Conservation (phyloP, 2,888 invertebrate species). For the Amphimallon solstitiale region DNA sequence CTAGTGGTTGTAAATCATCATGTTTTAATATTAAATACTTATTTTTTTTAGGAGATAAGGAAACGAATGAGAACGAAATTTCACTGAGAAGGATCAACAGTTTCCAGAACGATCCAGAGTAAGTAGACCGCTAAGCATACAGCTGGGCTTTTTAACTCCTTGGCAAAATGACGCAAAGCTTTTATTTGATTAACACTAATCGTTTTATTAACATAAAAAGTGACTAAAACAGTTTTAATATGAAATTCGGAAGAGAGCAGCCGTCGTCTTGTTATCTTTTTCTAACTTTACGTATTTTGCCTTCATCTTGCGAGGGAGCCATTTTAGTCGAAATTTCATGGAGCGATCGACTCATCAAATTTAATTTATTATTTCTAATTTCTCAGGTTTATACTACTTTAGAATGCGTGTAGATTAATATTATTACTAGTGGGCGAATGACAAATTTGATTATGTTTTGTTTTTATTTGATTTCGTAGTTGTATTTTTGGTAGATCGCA, state of each 20-base stretch:
- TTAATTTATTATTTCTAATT: conserved; percentile 38
- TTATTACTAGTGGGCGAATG: conserved; percentile 16
- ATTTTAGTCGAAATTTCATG: conserved; percentile 18
- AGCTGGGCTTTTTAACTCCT: conserved; percentile 52
- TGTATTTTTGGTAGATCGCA: conserved; percentile 23
- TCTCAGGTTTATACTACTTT: conserved; percentile 47
- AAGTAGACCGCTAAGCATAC: conserved; percentile 62
- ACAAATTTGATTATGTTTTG: not conserved
- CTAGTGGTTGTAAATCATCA: not conserved
- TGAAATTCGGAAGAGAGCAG: conserved; percentile 26
- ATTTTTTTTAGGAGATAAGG: conserved; percentile 69
- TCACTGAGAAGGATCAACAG: conserved; percentile 85
- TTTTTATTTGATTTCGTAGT: conserved; percentile 20
- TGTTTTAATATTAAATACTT: conserved; percentile 56
- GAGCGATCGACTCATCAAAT: conserved; percentile 15
- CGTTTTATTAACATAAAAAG: conserved; percentile 30
- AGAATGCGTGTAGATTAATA: conserved; percentile 42
- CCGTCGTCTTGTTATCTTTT: conserved; percentile 8
- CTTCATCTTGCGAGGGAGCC: conserved; percentile 54
- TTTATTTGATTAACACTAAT: conserved; percentile 40
- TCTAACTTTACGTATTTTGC: conserved; percentile 42
- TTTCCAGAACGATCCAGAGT: conserved; percentile 90
- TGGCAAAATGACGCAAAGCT: conserved; percentile 57
- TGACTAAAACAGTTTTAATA: conserved; percentile 21
- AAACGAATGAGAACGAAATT: conserved; percentile 70